phyloP scores from a whole-genome alignment of 1,140 invertebrate genomes.

The Apolygus lucorum region DNA sequence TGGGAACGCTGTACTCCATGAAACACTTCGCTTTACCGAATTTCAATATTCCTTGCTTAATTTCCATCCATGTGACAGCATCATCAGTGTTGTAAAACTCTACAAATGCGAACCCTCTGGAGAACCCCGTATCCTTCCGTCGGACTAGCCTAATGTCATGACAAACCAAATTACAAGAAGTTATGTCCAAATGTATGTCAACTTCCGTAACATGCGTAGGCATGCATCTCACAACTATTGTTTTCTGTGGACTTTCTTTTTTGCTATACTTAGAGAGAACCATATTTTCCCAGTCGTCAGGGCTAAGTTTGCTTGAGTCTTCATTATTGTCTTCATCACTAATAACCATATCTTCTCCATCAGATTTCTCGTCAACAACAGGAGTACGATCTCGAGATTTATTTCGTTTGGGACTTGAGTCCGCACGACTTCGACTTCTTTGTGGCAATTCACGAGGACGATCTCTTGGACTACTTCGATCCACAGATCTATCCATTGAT shows the following conservation, averaged over 20 bases:
- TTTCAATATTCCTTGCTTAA: conserved; percentile 70
- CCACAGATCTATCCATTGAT: not conserved
- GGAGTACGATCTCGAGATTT: conserved; percentile 1
- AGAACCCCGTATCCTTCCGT: conserved; percentile 80
- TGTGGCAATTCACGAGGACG: not conserved
- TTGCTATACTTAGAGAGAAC: not conserved
- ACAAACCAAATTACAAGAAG: conserved; percentile 61
- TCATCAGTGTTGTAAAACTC: conserved; percentile 85
- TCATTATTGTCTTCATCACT: conserved; percentile 20
- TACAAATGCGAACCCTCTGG: conserved; percentile 89
- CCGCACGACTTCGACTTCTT: not conserved
- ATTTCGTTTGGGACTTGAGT: not conserved
- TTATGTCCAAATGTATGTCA: conserved; percentile 66
- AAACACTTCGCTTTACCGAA: conserved; percentile 58
- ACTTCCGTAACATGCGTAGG: conserved; percentile 71
- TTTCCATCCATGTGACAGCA: conserved; percentile 85
- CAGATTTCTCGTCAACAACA: conserved; percentile 13
- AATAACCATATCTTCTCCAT: conserved; percentile 30
- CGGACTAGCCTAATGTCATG: conserved; percentile 77
- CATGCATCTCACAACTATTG: conserved; percentile 72
- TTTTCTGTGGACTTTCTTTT: conserved; percentile 56
- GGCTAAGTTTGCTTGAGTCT: conserved; percentile 22
- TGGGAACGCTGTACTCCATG: conserved; percentile 55
- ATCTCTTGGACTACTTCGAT: not conserved
- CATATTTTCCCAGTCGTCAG: conserved; percentile 32